Conservation (phyloP, 1,140 invertebrate genomes). For the Ceratosolen fusciceps region DNA sequence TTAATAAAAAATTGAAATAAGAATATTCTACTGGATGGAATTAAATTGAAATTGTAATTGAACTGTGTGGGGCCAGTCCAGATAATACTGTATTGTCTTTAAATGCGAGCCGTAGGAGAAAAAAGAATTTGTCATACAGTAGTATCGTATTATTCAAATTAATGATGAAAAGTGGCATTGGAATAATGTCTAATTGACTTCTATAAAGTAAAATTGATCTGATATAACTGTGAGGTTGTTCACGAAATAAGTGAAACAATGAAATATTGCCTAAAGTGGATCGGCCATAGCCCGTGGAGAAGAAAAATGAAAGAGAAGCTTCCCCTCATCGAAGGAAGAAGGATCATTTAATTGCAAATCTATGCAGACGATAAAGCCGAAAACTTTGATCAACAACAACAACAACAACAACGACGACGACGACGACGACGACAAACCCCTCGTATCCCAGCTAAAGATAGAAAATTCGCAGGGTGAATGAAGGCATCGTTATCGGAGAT, state of each 20-base stretch:
- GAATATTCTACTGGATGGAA: no score
- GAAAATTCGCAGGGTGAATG: conserved; percentile 18
- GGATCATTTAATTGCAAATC: conserved; percentile 36
- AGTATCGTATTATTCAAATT: no score
- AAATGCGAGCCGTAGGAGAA: no score
- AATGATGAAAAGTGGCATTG: neutral
- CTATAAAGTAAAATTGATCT: neutral
- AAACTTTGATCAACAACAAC: conserved; percentile 5
- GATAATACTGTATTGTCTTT: no score
- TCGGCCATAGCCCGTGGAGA: neutral
- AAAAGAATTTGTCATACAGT: no score
- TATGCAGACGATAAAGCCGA: neutral
- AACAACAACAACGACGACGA: no score
- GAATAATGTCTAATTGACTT: neutral
- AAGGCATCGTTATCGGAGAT: conserved; percentile 13
- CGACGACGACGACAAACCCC: neutral
- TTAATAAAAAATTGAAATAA: no score
- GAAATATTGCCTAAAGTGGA: conserved; percentile 7
- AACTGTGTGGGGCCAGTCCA: no score
- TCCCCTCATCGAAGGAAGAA: neutral
- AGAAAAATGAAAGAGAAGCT: neutral
- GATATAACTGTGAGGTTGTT: neutral
- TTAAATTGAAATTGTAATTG: no score
- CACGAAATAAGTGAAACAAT: neutral
- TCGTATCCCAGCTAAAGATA: neutral